phyloP scores from a whole-genome alignment of 2,888 invertebrate genomes.

The Liodrosophila aerea region DNA sequence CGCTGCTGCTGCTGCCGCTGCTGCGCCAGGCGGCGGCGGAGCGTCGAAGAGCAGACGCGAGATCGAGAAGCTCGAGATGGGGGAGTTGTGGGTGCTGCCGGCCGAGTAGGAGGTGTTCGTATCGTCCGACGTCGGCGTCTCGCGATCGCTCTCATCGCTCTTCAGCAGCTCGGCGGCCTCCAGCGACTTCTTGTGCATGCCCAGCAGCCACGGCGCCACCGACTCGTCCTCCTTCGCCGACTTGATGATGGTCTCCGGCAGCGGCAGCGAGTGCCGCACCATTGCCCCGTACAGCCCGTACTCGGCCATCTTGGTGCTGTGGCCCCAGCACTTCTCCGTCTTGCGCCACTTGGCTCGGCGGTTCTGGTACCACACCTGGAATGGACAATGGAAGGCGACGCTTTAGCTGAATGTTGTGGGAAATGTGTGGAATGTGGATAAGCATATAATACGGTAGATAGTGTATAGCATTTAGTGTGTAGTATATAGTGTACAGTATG shows the following conservation, averaged over 20 bases:
- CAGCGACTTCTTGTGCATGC: constrained; percentile 97
- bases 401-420: too few species aligned
- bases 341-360: constrained; percentile 99
- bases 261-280: constrained; percentile 98
- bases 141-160: constrained; percentile 88
- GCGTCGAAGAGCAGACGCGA: constrained; percentile 81
- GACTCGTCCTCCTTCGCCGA: constrained; percentile 98
- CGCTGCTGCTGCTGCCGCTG: neutral
- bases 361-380: constrained; percentile 97
- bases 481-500: too few species aligned
- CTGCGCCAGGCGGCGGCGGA: constrained; percentile 67
- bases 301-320: constrained; percentile 99
- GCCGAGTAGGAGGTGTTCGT: constrained; percentile 85
- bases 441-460: too few species aligned
- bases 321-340: constrained; percentile 99
- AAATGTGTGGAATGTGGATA: too few species aligned
- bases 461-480: too few species aligned
- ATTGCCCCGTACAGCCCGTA: constrained; percentile 99
- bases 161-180: constrained; percentile 98
- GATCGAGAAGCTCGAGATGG: constrained; percentile 82
- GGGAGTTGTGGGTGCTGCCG: constrained; percentile 82
- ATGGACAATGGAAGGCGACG: neutral
- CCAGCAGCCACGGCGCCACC: constrained; percentile 99
- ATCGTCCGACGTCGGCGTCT: constrained; percentile 84
- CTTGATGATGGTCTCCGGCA: constrained; percentile 99